phyloP scores from a whole-genome alignment of 2,113 vertebrate genomes.

The Muscicapa adusta region DNA sequence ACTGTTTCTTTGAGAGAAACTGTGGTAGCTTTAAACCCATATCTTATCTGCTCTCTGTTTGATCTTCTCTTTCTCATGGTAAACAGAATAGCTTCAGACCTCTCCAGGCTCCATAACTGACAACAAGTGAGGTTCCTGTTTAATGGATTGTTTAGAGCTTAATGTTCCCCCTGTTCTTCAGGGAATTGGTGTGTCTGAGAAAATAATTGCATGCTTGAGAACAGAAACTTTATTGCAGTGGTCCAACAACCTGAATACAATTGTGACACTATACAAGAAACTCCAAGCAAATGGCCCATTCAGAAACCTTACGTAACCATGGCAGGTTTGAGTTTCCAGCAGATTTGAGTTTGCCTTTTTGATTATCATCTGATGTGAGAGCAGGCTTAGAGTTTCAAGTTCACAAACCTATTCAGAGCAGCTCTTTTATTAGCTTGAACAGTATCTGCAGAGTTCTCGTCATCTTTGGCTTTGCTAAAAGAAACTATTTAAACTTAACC shows the following conservation, averaged over 20 bases:
- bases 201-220: slow-evolving; percentile 38
- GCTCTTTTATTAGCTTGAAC: slow-evolving; percentile 68
- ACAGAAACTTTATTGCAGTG: slow-evolving; percentile 48
- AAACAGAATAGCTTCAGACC: slow-evolving; percentile 24
- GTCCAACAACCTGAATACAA: slow-evolving; percentile 57
- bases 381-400: slow-evolving; percentile 73
- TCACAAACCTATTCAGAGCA: slow-evolving; percentile 69
- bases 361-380: slow-evolving; percentile 75
- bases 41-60: slow-evolving; percentile 14
- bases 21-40: neutral
- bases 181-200: slow-evolving; percentile 41
- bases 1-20: neutral
- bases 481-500: slow-evolving; percentile 73
- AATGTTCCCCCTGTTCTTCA: slow-evolving; percentile 36
- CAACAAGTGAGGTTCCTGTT: neutral
- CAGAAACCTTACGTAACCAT: slow-evolving; percentile 68
- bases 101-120: slow-evolving; percentile 1
- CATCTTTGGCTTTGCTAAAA: slow-evolving; percentile 70
- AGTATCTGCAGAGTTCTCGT: slow-evolving; percentile 58
- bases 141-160: slow-evolving; percentile 33
- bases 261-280: slow-evolving; percentile 53
- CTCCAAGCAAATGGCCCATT: slow-evolving; percentile 66
- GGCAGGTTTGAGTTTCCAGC: slow-evolving; percentile 74
- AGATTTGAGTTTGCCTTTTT: slow-evolving; percentile 70
- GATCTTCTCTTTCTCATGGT: slow-evolving; percentile 30